A percentile compares a stretch with the other conserved stretches of the same genome.
phyloP scores from a whole-genome alignment of 2,113 vertebrate species.

The Pygoscelis antarcticus region DNA sequence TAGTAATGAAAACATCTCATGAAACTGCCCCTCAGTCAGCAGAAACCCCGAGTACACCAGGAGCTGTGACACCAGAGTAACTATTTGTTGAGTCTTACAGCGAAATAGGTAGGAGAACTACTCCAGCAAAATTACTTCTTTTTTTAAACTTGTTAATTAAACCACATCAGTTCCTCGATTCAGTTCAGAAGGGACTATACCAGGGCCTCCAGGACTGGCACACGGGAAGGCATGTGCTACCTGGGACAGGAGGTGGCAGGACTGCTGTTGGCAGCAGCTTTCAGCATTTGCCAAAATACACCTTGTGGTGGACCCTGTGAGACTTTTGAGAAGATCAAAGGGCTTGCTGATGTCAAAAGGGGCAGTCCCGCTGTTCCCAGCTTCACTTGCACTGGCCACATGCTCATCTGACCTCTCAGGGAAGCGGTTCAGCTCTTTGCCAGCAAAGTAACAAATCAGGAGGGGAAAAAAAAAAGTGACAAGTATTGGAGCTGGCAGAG shows the following conservation, averaged over 20 bases:
- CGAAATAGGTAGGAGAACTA: background rate
- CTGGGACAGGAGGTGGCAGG: background rate
- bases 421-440: background rate
- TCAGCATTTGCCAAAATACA: background rate
- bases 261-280: background rate
- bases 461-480: background rate
- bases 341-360: background rate
- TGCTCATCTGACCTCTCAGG: background rate
- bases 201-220: background rate
- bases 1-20: background rate
- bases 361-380: background rate
- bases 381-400: background rate
- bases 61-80: background rate
- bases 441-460: background rate
- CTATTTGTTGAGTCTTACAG: background rate
- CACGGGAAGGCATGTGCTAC: rapidly evolving
- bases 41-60: background rate
- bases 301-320: background rate
- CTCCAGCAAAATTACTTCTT: background rate
- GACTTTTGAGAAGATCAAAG: background rate
- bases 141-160: background rate
- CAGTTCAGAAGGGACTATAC: background rate
- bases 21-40: background rate
- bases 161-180: background rate
- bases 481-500: background rate